These are phyloP conservation scores for Recurvirostra avosetta DNA, from an alignment of 2,113 vertebrate genomes.

Conservation along the genomic window DNA sequence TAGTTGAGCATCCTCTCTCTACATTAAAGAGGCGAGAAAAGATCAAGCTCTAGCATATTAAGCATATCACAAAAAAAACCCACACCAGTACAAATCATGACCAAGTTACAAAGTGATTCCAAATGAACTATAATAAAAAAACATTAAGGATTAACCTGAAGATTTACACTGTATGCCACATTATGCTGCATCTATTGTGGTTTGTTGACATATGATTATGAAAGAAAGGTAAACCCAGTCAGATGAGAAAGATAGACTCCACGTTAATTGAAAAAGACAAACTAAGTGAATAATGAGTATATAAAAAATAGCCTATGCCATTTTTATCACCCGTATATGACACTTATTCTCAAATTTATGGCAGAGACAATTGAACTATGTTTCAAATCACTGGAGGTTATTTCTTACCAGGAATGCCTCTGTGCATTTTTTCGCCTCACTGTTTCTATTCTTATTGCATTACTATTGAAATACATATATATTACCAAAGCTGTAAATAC, in stretches of 20 bases:
- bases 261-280: constrained; percentile 78
- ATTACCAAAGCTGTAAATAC: constrained; percentile 37
- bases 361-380: constrained; percentile 69
- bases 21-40: constrained; percentile 7
- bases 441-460: constrained; percentile 44
- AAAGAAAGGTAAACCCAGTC: constrained; percentile 74
- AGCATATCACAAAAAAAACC: constrained; percentile 4
- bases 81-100: constrained; percentile 61
- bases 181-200: constrained; percentile 57
- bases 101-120: constrained; percentile 65
- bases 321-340: constrained; percentile 75
- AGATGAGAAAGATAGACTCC: constrained; percentile 72
- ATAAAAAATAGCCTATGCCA: constrained; percentile 77
- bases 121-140: constrained; percentile 58
- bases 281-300: constrained; percentile 76
- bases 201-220: constrained; percentile 71
- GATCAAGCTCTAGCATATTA: constrained; percentile 41
- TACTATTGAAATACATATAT: constrained; percentile 22
- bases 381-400: constrained; percentile 72
- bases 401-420: constrained; percentile 56
- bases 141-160: constrained; percentile 58
- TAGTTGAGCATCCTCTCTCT: not conserved
- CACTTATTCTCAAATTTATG: constrained; percentile 78
- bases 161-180: constrained; percentile 64
- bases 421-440: constrained; percentile 39